Base-by-base conservation (phyloP, 2,797 vertebrate genomes). In the Vespertilio murinus region DNA sequence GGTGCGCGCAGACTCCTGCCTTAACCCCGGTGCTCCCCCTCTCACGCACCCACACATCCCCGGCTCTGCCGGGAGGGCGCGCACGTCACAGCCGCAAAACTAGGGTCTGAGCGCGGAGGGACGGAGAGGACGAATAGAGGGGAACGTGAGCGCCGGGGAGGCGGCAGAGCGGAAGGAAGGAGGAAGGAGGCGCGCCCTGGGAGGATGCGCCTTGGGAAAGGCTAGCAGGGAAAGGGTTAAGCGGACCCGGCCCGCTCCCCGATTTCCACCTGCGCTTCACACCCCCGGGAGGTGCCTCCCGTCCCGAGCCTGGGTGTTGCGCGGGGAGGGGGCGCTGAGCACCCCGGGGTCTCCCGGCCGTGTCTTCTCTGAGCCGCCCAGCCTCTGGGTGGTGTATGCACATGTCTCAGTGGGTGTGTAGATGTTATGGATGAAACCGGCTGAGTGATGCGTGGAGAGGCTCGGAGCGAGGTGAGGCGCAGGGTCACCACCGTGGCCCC, bases 121-220 rank as follows among this genome's bases (percentile, higher is more conserved):
- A 33, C 33, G 22, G 79, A 82, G 94, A 96, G 95, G 95, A 95
- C 95, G 16, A 97, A 96, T 95, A 94, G 97, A 95, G 96, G 97
- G 95, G 93, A 97, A 91, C 33, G 87, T 87, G 83, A 89, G 94
- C 80, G 33, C 88, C 33, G 4, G 82, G 33, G 54, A 90, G 70
- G 85, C 78, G n/a, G 85, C n/a, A 16, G 77, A 79, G 80, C 65
- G 61, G 69, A n/a, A 92, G 80, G 54, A 33, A 28, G 79, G 38
- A 70, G 56, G 45, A 47, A 78, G 61, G 81, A 75, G 83, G 92
- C 84, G 65, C 75, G 59, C 82, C 64, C 4, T 17, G 86, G 91
- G 96, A 95, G 95, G 94, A 95, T 85, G 94, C 67, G 78, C 83
- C 56, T 18, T 1, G 35, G 35, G 74, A 61, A 54, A 49, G 82